These are phyloP conservation scores for Epistrophella euchroma DNA, from an alignment of 2,888 invertebrate genomes.

Conservation along the genomic window DNA sequence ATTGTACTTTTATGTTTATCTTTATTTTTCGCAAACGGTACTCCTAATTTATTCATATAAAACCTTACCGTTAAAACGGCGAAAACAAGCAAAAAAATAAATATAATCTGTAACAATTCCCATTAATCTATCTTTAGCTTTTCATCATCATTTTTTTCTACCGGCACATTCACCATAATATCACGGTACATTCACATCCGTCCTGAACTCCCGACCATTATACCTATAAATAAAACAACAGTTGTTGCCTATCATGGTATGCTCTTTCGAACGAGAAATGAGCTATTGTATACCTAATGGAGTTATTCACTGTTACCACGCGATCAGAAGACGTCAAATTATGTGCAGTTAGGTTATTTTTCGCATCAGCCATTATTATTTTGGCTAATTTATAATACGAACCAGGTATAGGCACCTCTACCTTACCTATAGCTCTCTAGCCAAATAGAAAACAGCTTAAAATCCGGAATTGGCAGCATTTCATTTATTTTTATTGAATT, in stretches of 20 bases:
- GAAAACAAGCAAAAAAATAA: slow-evolving; percentile 42
- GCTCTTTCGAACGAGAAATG: slow-evolving; percentile 14
- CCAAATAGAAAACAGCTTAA: slow-evolving; percentile 48
- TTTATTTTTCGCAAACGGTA: slow-evolving; percentile 35
- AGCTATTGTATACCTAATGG: slow-evolving; percentile 34
- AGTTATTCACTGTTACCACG: slow-evolving; percentile 57
- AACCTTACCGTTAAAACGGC: slow-evolving; percentile 62
- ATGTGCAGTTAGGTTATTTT: slow-evolving; percentile 57
- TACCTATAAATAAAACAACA: neutral
- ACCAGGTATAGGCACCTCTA: neutral
- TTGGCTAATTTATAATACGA: slow-evolving; percentile 61
- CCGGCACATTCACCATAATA: slow-evolving; percentile 45
- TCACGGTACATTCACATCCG: slow-evolving; percentile 40
- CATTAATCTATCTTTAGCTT: slow-evolving; percentile 45
- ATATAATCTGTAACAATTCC: slow-evolving; percentile 42
- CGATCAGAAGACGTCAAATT: slow-evolving; percentile 46
- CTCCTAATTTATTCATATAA: slow-evolving; percentile 33
- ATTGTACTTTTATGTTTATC: neutral
- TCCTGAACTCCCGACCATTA: slow-evolving; percentile 1
- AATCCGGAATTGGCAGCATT: slow-evolving; percentile 63
- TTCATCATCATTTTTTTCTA: slow-evolving; percentile 34
- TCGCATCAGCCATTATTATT: slow-evolving; percentile 41
- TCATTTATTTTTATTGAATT: slow-evolving; percentile 17
- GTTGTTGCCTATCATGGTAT: neutral
- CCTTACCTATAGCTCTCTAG: neutral